These are phyloP conservation scores for Alloscopus bannaensis DNA, from an alignment of 2,888 invertebrate species.

Conservation along the genomic window DNA sequence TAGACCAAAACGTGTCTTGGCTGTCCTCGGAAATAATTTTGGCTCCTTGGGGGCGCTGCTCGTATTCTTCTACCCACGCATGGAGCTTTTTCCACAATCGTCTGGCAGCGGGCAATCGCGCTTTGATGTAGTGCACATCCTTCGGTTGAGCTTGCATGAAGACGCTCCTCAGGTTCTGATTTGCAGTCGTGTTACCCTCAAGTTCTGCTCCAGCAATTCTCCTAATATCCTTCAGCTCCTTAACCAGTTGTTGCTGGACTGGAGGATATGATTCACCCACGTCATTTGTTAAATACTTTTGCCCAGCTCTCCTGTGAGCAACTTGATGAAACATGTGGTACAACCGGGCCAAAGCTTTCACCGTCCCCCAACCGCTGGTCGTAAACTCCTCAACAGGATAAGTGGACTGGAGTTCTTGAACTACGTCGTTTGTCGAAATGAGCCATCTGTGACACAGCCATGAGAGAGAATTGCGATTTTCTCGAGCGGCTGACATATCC, in stretches of 20 bases:
- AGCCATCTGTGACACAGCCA: slow-evolving; percentile 56
- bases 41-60: not conserved
- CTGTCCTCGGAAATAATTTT: not conserved
- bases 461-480: slow-evolving; percentile 47
- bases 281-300: slow-evolving; percentile 9
- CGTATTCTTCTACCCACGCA: slow-evolving; percentile 32
- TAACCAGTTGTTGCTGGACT: not conserved
- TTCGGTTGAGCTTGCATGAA: not conserved
- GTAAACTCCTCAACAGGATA: slow-evolving; percentile 34
- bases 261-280: not conserved
- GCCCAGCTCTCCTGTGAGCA: not conserved
- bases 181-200: not conserved
- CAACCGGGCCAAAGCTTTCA: slow-evolving; percentile 12
- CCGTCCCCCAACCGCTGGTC: slow-evolving; percentile 11
- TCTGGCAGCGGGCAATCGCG: not conserved
- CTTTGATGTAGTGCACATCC: slow-evolving; percentile 23
- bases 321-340: slow-evolving; percentile 25
- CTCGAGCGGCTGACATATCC: slow-evolving; percentile 32
- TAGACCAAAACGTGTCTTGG: slow-evolving; percentile 48
- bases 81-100: slow-evolving; percentile 39
- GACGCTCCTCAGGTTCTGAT: not conserved
- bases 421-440: slow-evolving; percentile 53
- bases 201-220: not conserved
- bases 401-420: slow-evolving; percentile 41
- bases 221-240: not conserved